A percentile compares a stretch with the other conserved stretches of the same genome.
Evolutionary conservation across 2,888 invertebrate genomes (phyloP).

Genomic region (Tinea semifulvella): DNA sequence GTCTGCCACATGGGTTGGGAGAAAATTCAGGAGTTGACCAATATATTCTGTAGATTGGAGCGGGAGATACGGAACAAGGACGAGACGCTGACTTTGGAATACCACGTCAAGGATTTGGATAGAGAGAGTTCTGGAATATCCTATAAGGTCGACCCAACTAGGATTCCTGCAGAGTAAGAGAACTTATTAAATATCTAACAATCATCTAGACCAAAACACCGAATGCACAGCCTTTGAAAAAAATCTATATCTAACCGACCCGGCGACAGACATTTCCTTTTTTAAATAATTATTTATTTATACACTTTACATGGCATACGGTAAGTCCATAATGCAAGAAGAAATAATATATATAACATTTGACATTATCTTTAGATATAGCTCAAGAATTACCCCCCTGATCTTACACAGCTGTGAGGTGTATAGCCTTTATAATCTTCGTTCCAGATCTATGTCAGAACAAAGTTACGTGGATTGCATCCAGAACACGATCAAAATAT

Average conservation of each 20-base stretch:
- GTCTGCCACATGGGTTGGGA: slow-evolving; percentile 74
- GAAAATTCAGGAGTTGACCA: slow-evolving; percentile 78
- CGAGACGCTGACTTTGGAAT: slow-evolving; percentile 80
- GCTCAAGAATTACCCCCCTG: too few species aligned
- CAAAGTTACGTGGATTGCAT: slow-evolving; percentile 86
- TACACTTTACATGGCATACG: too few species aligned
- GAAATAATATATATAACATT: neutral
- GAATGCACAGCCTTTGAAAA: too few species aligned
- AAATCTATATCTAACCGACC: too few species aligned
- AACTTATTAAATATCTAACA: neutral
- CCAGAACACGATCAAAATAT: slow-evolving; percentile 77
- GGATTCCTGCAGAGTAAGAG: slow-evolving; percentile 74
- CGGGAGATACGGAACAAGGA: slow-evolving; percentile 83
- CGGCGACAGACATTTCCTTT: too few species aligned
- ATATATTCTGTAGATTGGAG: slow-evolving; percentile 74
- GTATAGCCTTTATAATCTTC: too few species aligned
- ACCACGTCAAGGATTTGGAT: slow-evolving; percentile 76
- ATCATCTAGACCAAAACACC: too few species aligned
- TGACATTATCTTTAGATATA: too few species aligned
- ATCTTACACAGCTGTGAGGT: too few species aligned
- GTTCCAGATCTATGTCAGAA: slow-evolving; percentile 71
- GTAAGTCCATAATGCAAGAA: neutral
- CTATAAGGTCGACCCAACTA: slow-evolving; percentile 81
- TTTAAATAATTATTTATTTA: too few species aligned
- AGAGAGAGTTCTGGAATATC: slow-evolving; percentile 81